phyloP scores from a whole-genome alignment of 2,888 invertebrate genomes.

The Calephelis perditalis region DNA sequence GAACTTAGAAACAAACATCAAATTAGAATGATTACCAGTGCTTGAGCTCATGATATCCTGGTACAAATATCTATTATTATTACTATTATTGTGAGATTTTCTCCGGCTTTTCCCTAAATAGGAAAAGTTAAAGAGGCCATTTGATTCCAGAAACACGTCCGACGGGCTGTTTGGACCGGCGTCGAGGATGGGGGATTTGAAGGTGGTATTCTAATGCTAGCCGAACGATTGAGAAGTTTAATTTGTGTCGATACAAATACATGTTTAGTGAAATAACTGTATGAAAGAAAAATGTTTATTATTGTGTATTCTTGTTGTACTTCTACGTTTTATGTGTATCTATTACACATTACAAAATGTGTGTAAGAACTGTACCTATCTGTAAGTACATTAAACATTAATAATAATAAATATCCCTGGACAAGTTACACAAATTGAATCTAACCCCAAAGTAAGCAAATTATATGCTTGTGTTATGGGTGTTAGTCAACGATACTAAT shows the following conservation, averaged over 20 bases:
- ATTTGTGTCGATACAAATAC: not conserved
- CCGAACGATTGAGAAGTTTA: slow-evolving; percentile 8
- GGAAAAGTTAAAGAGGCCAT: slow-evolving; percentile 78
- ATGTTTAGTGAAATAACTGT: too few species aligned
- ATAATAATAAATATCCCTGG: too few species aligned
- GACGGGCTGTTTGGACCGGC: slow-evolving; percentile 33
- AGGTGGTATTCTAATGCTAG: slow-evolving; percentile 13
- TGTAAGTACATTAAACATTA: too few species aligned
- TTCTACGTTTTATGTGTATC: too few species aligned
- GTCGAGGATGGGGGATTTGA: slow-evolving; percentile 26
- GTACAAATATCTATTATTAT: slow-evolving; percentile 55
- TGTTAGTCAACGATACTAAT: too few species aligned
- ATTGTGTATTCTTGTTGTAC: too few species aligned
- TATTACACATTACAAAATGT: too few species aligned
- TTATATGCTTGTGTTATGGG: too few species aligned
- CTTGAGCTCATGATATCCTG: slow-evolving; percentile 58
- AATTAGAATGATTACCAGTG: slow-evolving; percentile 51
- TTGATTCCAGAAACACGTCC: slow-evolving; percentile 67
- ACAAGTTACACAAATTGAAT: too few species aligned
- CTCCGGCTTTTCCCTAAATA: slow-evolving; percentile 66
- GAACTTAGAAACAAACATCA: slow-evolving; percentile 25
- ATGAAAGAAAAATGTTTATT: too few species aligned
- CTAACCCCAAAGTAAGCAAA: too few species aligned
- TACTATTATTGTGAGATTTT: slow-evolving; percentile 59
- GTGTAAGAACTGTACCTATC: too few species aligned